Evolutionary conservation across 2,888 invertebrate genomes (phyloP), one percentile per base, ranked within the genome.

Genomic region (Conistra vaccinii): DNA sequence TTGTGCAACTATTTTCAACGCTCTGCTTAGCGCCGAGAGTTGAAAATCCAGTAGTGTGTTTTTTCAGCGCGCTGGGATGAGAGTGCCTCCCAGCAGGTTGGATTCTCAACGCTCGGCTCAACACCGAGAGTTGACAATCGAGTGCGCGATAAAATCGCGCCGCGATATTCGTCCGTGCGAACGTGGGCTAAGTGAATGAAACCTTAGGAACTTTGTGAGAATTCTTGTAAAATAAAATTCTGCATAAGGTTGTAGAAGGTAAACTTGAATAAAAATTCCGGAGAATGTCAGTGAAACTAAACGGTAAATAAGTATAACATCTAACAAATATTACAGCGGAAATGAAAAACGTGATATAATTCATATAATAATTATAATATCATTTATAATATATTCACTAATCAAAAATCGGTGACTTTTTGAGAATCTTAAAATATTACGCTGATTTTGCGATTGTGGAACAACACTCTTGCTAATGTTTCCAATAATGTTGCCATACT

Each of bases 181-280:
- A n/a, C n/a, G n/a, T n/a, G n/a, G n/a, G n/a, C n/a, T n/a, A n/a
- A 66, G 20, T 39, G 32, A 78, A 66, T 45, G 12, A 57, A 55
- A 69, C 39, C 26, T 51, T 4, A 17, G 39, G 7, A 6, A 23
- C 1, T 29, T 29, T 1, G 26, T 32, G 14, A 20, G 3, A 60
- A 29, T 42, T 58, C 29, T 60, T 51, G n/a, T 57, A 12, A 23
- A 53, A 45, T 39, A 32, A 20, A 26, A 42, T 35, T 39, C 9
- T 57, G 17, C 20, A 1, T 61, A 55, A 20, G 29, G 7, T 48
- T n/a, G 9, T 29, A 32, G 42, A 14, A 42, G 14, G 4, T 69
- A 32, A 69, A 60, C 35, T 60, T 48, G 9, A 71, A 57, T 20
- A 32, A 45, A 67, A 45, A 17, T 32, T 60, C 17, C 12, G 1